Base-by-base conservation (phyloP, 2,797 vertebrate species). In the Galago senegalensis region DNA sequence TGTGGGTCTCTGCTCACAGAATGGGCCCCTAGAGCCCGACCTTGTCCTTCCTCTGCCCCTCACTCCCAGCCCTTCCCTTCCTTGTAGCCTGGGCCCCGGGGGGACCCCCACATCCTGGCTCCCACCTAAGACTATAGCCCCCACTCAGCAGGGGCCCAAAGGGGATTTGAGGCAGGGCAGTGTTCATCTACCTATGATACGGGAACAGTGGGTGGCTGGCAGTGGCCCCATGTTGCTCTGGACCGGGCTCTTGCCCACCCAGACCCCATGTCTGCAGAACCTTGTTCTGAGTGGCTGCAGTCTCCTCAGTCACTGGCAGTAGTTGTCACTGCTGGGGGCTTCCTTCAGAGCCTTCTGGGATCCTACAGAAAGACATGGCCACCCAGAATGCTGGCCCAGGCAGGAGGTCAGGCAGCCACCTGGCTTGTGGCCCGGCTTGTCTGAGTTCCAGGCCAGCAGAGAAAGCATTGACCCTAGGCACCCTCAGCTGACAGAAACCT, bases 1-100 rank as follows among this genome's bases (percentile, higher is more conserved):
- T 94, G 97, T 27, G 16, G 95, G 97, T 90, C 84, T 98, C 87
- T 95, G 40, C 72, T 93, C n/a, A 67, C 56, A 90, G 96, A 95
- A 90, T 25, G 61, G 91, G 46, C 84, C 85, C 80, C 0, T 34
- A 17, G 58, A 89, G 67, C 40, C 40, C 3, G 73, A 46, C 79
- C 86, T 80, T n/a, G n/a, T 63, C 92, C 94, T 95, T 93, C 83
- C 93, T 89, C 65, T n/a, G 75, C 72, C n/a, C 79, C 75, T 90
- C 3, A 4, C n/a, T 63, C 29, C n/a, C 67, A 76, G 63, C 80
- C 87, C 89, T 72, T 34, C 90, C 87, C 23, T 89, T 73, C 90
- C 69, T 37, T 1, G 10, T 70, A 61, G 90, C 46, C 79, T 63
- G 79, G 43, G 46, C 53, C 79, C 80, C 2, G 10, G 1, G 63